phyloP scores from a whole-genome alignment of 2,797 vertebrate genomes.

The Novumbra hubbsi region DNA sequence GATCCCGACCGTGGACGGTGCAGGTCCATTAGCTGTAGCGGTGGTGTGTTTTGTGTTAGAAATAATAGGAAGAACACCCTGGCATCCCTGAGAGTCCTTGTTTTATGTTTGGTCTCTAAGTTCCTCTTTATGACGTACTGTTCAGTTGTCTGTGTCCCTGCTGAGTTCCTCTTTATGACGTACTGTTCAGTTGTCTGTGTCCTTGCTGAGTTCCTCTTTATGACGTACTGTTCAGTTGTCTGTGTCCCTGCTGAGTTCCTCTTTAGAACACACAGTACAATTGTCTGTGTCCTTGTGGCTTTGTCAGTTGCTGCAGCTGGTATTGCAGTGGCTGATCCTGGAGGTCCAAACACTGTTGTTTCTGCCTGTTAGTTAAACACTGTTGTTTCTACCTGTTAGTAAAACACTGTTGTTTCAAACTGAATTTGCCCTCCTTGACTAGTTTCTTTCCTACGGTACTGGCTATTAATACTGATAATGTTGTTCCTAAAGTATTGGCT shows the following conservation, averaged over 20 bases:
- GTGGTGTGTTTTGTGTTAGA: constrained; percentile 19
- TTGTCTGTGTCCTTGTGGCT: neutral
- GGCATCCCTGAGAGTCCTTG: constrained; percentile 37
- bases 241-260: neutral
- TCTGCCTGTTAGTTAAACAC: too few species aligned
- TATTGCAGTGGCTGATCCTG: neutral
- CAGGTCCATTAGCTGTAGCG: neutral
- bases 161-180: too few species aligned
- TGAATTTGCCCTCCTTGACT: too few species aligned
- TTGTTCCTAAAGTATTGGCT: too few species aligned
- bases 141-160: too few species aligned
- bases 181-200: neutral
- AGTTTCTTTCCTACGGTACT: too few species aligned
- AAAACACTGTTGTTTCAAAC: too few species aligned
- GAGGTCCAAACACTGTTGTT: too few species aligned
- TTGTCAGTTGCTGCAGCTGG: constrained; percentile 21
- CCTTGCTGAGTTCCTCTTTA: neutral
- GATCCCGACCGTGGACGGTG: neutral
- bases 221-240: too few species aligned
- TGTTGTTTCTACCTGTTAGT: too few species aligned
- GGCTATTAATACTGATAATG: too few species aligned
- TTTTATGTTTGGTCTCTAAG: constrained; percentile 32
- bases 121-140: neutral
- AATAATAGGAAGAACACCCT: constrained; percentile 45
- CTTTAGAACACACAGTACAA: neutral